Base-by-base conservation (phyloP, 1,140 invertebrate species). In the Euura saliciscinereae region DNA sequence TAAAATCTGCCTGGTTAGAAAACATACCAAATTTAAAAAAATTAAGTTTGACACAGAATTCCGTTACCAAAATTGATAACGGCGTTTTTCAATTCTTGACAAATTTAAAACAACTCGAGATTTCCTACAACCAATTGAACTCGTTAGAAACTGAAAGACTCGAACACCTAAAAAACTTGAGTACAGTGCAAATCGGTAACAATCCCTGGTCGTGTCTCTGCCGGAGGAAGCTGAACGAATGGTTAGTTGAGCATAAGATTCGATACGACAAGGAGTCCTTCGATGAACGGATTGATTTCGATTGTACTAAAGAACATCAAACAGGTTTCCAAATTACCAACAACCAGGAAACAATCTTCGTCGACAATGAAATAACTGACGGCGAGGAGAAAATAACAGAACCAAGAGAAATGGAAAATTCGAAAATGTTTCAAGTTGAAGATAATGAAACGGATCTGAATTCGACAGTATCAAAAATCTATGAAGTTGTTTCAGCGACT, bases 121-220 rank as follows among this genome's bases (percentile, higher is more conserved):
- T 83, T 0, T 81, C 80, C 0, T 77, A 82, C 0, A 83, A 83
- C 59, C n/a, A 44, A 6, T 76, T 83, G 75, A 83, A 82, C 66
- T 83, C 81, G 66, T 75, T 83, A 28, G 76, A 79, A 2, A 72
- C 80, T 3, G 81, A 82, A 3, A 66, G 79, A 10, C 76, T 83
- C 65, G 75, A 71, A 6, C 73, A 67, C 2, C 65, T 81, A 6
- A 69, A 28, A 5, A 68, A 82, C 70, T 45, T 83, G 4, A 28
- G 59, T 2, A 71, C 73, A 8, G 6, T 83, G 1, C 65, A 74
- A 13, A 68, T 83, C 0, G n/a, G 73, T 0, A 73, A 68, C 2
- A 83, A 83, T 68, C 82, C 82, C 4, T 83, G 82, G 82, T 82
- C 76, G 43, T 83, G 82, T 43, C 45, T 83, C 0, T 83, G 82